Evolutionary conservation across 2,113 vertebrate genomes (phyloP), one percentile per base, ranked within the genome.

Genomic region (Indicator maculatus): DNA sequence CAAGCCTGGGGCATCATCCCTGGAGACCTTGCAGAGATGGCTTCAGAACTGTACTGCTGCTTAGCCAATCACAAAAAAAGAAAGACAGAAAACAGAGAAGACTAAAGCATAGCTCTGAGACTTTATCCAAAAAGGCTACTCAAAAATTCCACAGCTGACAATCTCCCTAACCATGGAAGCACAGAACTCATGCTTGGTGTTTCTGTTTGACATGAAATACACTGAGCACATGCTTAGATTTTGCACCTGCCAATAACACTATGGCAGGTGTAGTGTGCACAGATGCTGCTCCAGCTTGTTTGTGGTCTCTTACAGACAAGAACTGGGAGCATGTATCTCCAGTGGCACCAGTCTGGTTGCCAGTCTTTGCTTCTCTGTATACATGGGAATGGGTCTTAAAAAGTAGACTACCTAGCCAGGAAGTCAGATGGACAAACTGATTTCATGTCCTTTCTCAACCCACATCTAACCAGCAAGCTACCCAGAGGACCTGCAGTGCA

Each of bases 51-150:
- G 12, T 11, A 31, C 60, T 69, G 71, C 64, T 73, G 38, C 67
- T 91, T 59, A 64, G 56, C 20, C 67, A 86, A 52, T n/a, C 31
- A 58, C 44, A 20, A 47, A 91, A 64, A 47, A 3, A 28, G 13
- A 12, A 66, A 41, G 6, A 19, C 17, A 11, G 18, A 19, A 59
- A 73, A 39, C 59, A 26, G 38, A 70, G 24, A 61, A 11, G 17
- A 23, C 26, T 60, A 66, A 44, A 27, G 20, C n/a, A 30, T 1
- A 38, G n/a, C 60, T 87, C 61, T 4, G 41, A 74, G 44, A 53
- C 38, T 82, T 71, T 7, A 79, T 39, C 78, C 70, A 58, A 75
- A 82, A 93, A 79, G 45, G 20, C 59, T 76, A 41, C 39, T 87
- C 36, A 63, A 0, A 75, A 89, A 91, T 41, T 58, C 59, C 67